These are phyloP conservation scores for Halictus rubicundus DNA, from an alignment of 1,140 invertebrate species.

Conservation along the genomic window DNA sequence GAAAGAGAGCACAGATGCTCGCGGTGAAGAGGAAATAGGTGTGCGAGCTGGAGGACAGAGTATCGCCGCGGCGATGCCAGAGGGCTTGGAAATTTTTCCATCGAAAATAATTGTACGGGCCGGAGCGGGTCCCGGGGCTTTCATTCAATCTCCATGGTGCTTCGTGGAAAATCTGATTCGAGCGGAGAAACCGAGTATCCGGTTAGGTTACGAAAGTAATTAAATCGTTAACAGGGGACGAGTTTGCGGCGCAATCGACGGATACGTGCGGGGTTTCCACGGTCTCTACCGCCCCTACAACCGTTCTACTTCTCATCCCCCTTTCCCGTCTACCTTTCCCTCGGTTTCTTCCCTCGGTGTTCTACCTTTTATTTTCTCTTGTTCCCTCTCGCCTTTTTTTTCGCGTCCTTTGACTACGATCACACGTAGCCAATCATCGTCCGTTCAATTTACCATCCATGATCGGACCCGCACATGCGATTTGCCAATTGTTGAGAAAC, in stretches of 20 bases:
- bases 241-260: constrained; percentile 48
- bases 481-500: background rate
- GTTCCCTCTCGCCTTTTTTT: constrained; percentile 34
- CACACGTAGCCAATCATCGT: background rate
- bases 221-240: constrained; percentile 60
- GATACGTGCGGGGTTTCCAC: constrained; percentile 45
- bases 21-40: no score
- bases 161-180: constrained; percentile 57
- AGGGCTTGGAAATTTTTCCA: constrained; percentile 46
- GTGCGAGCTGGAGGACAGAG: background rate
- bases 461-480: constrained; percentile 1
- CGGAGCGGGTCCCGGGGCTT: constrained; percentile 9
- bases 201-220: constrained; percentile 59
- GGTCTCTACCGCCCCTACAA: background rate
- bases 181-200: constrained; percentile 35
- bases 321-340: background rate
- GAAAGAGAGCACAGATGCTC: no score
- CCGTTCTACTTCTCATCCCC: background rate
- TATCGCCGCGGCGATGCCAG: background rate
- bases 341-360: background rate
- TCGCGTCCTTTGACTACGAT: constrained; percentile 20
- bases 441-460: background rate
- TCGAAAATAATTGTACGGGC: constrained; percentile 30
- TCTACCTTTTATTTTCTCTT: background rate
- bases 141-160: constrained; percentile 52